Evolutionary conservation across 2,888 invertebrate genomes (phyloP), one percentile per base, ranked within the genome.

Genomic region (Dryocosmus kuriphilus): DNA sequence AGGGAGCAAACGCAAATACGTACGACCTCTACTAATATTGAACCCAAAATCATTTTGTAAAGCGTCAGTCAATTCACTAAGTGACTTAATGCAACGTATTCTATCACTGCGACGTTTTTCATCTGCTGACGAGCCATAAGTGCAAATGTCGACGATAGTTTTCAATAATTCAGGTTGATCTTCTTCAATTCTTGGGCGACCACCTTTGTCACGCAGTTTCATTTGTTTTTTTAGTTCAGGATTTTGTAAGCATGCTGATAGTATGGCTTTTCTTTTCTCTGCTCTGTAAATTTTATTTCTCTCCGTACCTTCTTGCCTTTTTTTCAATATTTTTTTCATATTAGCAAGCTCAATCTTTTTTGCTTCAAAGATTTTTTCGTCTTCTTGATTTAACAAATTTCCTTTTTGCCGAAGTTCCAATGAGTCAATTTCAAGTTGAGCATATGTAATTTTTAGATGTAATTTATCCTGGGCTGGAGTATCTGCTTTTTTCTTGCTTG

Each of bases 211-310:
- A n/a, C 19, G 19, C 46, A 51, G 46, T 51, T 51, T 51, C 7
- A 51, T 51, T 19, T 51, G 46, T 51, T 51, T 51, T 4, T 19
- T 51, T n/a, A 51, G 19, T 51, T 51, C 4, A 51, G 19, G 7
- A 51, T 51, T 51, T 51, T 51, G 46, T 19, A 19, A 51, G 19
- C 19, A 51, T n/a, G 7, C 46, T 51, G 19, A 51, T 51, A 19
- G 19, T 19, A 22, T 19, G 8, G 19, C 67, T 35, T 77, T 77
- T 85, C 3, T 35, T 35, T 35, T 19, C 9, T 9, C 67, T 2
- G 19, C 46, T n/a, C 16, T n/a, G n/a, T 19, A 19, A 51, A 51
- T 51, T 51, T 46, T 14, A 16, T 46, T 46, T 19, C 46, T 46
- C 19, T 46, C 16, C 19, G 46, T 46, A 16, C 7, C 16, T 19